phyloP scores from a whole-genome alignment of 1,140 invertebrate genomes.

The Bombus turneri region DNA sequence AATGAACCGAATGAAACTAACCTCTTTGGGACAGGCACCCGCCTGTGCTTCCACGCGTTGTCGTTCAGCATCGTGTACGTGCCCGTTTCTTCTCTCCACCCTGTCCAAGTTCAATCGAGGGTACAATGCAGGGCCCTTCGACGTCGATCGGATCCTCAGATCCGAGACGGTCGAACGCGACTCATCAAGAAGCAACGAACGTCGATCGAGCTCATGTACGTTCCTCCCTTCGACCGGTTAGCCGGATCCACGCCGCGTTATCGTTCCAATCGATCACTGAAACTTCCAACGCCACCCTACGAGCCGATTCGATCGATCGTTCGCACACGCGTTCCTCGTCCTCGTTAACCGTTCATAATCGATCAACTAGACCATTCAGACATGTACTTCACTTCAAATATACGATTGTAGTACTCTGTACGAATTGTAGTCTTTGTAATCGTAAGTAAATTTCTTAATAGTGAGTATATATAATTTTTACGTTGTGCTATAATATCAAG shows the following conservation, averaged over 20 bases:
- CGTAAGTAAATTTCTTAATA: neutral
- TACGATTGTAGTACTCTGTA: too few species aligned
- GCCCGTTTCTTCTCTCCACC: neutral
- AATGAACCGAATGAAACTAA: slow-evolving; percentile 41
- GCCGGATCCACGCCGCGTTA: neutral
- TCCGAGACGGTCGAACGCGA: slow-evolving; percentile 24
- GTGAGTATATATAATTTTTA: neutral
- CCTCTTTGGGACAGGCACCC: slow-evolving; percentile 78
- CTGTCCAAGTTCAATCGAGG: neutral
- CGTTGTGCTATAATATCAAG: too few species aligned
- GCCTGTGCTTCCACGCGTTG: slow-evolving; percentile 74
- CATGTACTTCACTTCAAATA: neutral
- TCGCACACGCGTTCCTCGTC: neutral
- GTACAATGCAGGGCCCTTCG: slow-evolving; percentile 1
- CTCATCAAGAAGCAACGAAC: slow-evolving; percentile 14
- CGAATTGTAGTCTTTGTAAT: neutral
- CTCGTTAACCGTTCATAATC: neutral
- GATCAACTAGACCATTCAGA: neutral
- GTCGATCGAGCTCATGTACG: slow-evolving; percentile 24
- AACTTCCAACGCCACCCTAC: slow-evolving; percentile 20
- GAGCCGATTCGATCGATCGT: slow-evolving; percentile 9
- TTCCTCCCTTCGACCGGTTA: neutral
- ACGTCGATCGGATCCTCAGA: slow-evolving; percentile 46
- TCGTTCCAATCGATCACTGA: slow-evolving; percentile 33
- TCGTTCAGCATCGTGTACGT: slow-evolving; percentile 56